phyloP scores from a whole-genome alignment of 1,140 invertebrate genomes.

The Lineus longissimus region DNA sequence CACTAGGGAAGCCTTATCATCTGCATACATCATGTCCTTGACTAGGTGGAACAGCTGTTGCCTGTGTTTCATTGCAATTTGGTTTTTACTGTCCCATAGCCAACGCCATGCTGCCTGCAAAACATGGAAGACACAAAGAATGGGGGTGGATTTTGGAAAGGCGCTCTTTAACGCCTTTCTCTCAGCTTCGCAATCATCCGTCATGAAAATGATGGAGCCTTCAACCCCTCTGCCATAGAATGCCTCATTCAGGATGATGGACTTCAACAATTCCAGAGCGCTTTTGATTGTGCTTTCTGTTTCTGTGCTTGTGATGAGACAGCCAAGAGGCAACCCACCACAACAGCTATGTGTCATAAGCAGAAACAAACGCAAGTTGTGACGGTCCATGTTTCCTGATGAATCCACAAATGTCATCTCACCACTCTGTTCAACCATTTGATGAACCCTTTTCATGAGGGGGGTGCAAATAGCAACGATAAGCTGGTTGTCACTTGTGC shows the following conservation, averaged over 20 bases:
- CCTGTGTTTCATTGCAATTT: not conserved
- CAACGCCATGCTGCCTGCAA: not conserved
- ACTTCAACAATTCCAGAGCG: not conserved
- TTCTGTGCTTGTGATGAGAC: not conserved
- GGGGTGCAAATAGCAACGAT: not conserved
- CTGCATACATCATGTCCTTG: not conserved
- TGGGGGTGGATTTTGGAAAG: not conserved
- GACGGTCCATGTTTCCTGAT: not conserved
- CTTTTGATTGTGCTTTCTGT: not conserved
- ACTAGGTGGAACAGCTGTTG: not conserved
- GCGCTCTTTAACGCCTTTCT: not conserved
- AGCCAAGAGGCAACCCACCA: not conserved
- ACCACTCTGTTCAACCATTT: not conserved
- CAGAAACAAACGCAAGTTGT: not conserved
- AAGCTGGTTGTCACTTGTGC: not conserved
- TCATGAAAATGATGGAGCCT: not conserved
- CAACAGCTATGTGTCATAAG: not conserved
- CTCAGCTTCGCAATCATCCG: conserved; percentile 1
- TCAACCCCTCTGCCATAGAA: not conserved
- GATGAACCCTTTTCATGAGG: not conserved
- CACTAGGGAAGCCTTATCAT: not conserved
- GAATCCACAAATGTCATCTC: not conserved
- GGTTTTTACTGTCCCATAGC: not conserved
- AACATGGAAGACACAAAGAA: not conserved
- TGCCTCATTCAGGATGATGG: not conserved